phyloP scores from a whole-genome alignment of 1,140 invertebrate species.

The Dysdera silvatica region DNA sequence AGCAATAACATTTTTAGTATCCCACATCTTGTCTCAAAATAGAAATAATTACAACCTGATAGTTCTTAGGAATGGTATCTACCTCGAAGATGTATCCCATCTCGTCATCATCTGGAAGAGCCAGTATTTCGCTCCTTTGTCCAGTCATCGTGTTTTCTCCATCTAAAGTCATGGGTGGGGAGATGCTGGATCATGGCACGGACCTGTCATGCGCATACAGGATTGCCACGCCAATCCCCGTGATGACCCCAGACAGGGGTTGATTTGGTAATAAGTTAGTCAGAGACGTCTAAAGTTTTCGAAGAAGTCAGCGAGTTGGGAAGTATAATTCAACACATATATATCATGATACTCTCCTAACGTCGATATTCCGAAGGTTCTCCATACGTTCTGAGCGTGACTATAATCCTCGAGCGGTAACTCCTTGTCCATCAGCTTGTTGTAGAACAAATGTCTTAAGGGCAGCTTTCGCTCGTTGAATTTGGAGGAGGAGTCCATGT shows the following conservation, averaged over 20 bases:
- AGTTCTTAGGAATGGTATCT: too few species aligned
- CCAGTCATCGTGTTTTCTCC: not conserved
- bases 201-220: conserved; percentile 34
- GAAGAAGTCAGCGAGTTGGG: too few species aligned
- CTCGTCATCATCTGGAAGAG: conserved; percentile 24
- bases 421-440: conserved; percentile 17
- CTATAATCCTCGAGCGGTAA: conserved; percentile 32
- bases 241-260: too few species aligned
- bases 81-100: conserved; percentile 36
- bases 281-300: too few species aligned
- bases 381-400: conserved; percentile 31
- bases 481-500: conserved; percentile 32
- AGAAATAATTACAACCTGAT: too few species aligned
- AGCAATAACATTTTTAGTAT: too few species aligned
- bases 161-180: conserved; percentile 25
- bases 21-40: too few species aligned
- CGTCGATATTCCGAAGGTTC: too few species aligned
- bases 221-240: conserved; percentile 34
- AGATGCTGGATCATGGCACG: conserved; percentile 21
- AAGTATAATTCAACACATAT: too few species aligned
- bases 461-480: conserved; percentile 36
- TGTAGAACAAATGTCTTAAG: conserved; percentile 32
- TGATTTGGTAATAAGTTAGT: too few species aligned
- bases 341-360: too few species aligned
- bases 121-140: not conserved